Conservation (phyloP, 1,140 invertebrate species). For the Eumeta japonica region DNA sequence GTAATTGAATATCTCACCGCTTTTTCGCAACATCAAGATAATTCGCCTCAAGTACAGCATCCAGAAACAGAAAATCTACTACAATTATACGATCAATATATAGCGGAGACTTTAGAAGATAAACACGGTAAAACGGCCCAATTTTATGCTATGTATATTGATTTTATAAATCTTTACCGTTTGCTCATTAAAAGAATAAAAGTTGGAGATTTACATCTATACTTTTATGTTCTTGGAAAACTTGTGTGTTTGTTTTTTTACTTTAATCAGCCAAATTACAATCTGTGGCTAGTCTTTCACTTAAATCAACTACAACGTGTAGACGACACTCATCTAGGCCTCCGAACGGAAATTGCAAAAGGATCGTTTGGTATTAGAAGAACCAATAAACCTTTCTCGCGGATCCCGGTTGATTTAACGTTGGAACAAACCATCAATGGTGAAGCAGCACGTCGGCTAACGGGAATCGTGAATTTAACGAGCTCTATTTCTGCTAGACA, state of each 20-base stretch:
- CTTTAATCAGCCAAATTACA: conserved; percentile 19
- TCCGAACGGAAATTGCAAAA: neutral
- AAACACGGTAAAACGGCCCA: conserved; percentile 12
- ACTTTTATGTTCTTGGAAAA: conserved; percentile 12
- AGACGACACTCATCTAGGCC: conserved; percentile 1
- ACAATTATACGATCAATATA: conserved; percentile 10
- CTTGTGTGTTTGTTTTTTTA: conserved; percentile 17
- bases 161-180: conserved; percentile 12
- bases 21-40: conserved; percentile 8
- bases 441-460: conserved; percentile 9
- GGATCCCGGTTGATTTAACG: conserved; percentile 10
- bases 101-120: conserved; percentile 10
- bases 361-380: conserved; percentile 5
- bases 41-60: conserved; percentile 8
- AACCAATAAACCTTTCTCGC: conserved; percentile 12
- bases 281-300: conserved; percentile 13
- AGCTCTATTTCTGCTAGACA: conserved; percentile 5
- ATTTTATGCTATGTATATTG: conserved; percentile 12
- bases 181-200: conserved; percentile 12
- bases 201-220: conserved; percentile 13
- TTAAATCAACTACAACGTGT: conserved; percentile 9
- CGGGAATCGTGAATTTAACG: conserved; percentile 8
- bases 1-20: conserved; percentile 6
- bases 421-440: conserved; percentile 13
- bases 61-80: conserved; percentile 4